These are phyloP conservation scores for Osedax fenrisi DNA, from an alignment of 2,888 invertebrate genomes.

Conservation along the genomic window DNA sequence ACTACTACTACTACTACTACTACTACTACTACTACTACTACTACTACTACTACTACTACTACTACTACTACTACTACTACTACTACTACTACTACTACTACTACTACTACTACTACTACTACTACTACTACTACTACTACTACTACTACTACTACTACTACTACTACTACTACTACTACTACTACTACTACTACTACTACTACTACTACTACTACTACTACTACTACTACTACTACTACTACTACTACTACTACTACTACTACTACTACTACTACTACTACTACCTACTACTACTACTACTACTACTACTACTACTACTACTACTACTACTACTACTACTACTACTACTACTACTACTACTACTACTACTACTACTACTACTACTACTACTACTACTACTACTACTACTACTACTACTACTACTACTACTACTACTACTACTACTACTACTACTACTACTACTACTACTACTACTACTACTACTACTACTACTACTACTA, in stretches of 20 bases:
- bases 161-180: neutral
- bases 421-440: slow-evolving; percentile 4
- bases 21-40: no score
- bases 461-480: slow-evolving; percentile 1
- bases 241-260: slow-evolving; percentile 2
- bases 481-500: no score
- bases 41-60: neutral
- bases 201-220: no score
- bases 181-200: no score
- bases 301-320: no score
- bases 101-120: slow-evolving; percentile 2
- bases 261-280: no score
- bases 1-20: no score
- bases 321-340: no score
- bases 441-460: neutral
- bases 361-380: slow-evolving; percentile 2
- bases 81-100: neutral
- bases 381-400: neutral
- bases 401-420: neutral
- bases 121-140: no score
- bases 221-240: slow-evolving; percentile 6
- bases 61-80: neutral
- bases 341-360: slow-evolving; percentile 2
- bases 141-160: no score
- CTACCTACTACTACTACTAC: no score